Percentiles rank a stretch among this genome's conserved stretches.
These are phyloP conservation scores for Deroplatys truncata DNA, from an alignment of 2,888 invertebrate species.

Conservation along the genomic window DNA sequence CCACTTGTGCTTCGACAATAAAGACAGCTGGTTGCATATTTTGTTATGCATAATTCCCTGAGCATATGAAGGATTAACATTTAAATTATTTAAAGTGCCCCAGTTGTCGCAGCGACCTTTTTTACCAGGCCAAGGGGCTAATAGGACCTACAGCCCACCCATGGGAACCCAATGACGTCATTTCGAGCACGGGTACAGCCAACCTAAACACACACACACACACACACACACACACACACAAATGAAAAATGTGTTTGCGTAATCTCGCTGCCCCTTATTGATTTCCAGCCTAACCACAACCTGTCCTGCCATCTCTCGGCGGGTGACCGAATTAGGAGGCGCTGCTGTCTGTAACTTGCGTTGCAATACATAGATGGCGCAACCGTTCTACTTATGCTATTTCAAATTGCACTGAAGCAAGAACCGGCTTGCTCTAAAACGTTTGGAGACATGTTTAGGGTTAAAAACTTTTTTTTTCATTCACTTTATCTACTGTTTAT, in stretches of 20 bases:
- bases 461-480: too few species aligned
- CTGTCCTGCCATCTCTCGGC: not conserved
- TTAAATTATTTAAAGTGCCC: not conserved
- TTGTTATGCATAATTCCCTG: not conserved
- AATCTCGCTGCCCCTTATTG: not conserved
- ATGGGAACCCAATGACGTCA: not conserved
- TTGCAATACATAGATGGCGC: not conserved
- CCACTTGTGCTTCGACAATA: not conserved
- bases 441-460: too few species aligned
- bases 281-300: not conserved
- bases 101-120: not conserved
- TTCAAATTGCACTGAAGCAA: not conserved
- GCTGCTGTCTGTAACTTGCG: not conserved
- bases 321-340: not conserved
- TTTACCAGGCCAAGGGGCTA: not conserved
- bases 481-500: too few species aligned
- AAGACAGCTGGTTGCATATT: not conserved
- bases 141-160: not conserved
- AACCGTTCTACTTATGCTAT: not conserved
- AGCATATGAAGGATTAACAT: not conserved
- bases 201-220: not conserved
- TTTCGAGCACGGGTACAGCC: not conserved
- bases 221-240: too few species aligned
- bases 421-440: too few species aligned
- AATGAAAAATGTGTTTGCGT: not conserved